phyloP scores from a whole-genome alignment of 2,797 vertebrate genomes.

The Acipenser transmontanus region DNA sequence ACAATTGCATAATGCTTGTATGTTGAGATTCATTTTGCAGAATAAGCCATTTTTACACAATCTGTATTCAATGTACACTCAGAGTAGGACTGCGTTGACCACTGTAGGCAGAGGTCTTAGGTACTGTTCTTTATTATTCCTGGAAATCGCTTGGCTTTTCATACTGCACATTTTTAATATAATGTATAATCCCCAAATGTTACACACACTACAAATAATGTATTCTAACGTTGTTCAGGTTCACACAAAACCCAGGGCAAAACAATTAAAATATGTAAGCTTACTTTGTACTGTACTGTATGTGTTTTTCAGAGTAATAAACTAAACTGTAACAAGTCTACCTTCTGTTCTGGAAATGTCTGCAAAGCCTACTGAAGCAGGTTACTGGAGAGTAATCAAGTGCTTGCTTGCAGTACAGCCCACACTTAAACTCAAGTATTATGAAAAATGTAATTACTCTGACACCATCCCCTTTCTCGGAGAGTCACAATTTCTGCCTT shows the following conservation, averaged over 20 bases:
- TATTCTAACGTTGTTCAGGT: too few species aligned
- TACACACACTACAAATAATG: too few species aligned
- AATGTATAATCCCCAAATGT: too few species aligned
- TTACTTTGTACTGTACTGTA: neutral
- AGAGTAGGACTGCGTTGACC: too few species aligned
- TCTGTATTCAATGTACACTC: too few species aligned
- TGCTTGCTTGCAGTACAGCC: neutral
- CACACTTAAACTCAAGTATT: neutral
- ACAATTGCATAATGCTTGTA: too few species aligned
- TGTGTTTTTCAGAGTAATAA: neutral
- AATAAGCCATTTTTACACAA: too few species aligned
- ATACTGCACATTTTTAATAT: too few species aligned
- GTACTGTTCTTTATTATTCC: too few species aligned
- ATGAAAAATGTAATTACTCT: neutral
- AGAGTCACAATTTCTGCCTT: slow-evolving; percentile 20
- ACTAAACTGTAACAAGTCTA: neutral
- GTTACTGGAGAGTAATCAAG: neutral
- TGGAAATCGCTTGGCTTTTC: too few species aligned
- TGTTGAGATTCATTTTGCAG: too few species aligned
- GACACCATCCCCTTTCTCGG: slow-evolving; percentile 12
- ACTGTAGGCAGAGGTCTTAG: too few species aligned
- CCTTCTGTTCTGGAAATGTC: neutral
- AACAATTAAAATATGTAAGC: neutral
- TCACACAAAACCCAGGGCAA: neutral
- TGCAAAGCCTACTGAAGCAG: neutral